Conservation (phyloP, 2,797 vertebrate genomes). For the Megaceryle alcyon region DNA sequence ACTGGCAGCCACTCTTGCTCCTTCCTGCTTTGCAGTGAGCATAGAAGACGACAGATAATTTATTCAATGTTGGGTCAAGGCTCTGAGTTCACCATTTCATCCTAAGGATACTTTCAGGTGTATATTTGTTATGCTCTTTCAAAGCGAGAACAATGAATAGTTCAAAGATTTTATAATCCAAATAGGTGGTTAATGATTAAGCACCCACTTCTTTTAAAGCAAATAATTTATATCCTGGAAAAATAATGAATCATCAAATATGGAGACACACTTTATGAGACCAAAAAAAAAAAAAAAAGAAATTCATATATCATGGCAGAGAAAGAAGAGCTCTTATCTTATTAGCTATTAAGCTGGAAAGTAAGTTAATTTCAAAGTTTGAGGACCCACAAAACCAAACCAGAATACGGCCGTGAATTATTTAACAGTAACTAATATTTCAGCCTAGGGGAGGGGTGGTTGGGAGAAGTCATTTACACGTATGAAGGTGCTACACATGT, state of each 20-base stretch:
- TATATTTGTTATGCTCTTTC: fast-evolving
- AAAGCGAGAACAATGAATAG: neutral
- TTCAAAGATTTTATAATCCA: neutral
- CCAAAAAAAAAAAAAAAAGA: neutral
- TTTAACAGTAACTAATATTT: neutral
- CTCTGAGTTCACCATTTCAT: neutral
- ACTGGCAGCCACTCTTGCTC: neutral
- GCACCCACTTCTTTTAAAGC: fast-evolving
- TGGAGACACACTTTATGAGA: neutral
- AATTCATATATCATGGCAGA: neutral
- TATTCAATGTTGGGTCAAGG: neutral
- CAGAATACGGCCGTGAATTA: neutral
- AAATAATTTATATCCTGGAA: neutral
- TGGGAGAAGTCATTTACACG: neutral
- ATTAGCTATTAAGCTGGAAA: neutral
- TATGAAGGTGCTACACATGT: fast-evolving
- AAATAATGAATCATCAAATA: neutral
- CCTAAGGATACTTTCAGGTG: neutral
- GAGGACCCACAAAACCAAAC: neutral
- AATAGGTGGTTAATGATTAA: neutral
- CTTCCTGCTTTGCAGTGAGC: fast-evolving
- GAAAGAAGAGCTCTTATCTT: neutral
- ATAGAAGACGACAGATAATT: neutral
- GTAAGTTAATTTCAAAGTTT: neutral
- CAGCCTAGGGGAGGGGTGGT: neutral